These are phyloP conservation scores for Eurosta solidaginis DNA, from an alignment of 1,140 invertebrate genomes.

Conservation along the genomic window DNA sequence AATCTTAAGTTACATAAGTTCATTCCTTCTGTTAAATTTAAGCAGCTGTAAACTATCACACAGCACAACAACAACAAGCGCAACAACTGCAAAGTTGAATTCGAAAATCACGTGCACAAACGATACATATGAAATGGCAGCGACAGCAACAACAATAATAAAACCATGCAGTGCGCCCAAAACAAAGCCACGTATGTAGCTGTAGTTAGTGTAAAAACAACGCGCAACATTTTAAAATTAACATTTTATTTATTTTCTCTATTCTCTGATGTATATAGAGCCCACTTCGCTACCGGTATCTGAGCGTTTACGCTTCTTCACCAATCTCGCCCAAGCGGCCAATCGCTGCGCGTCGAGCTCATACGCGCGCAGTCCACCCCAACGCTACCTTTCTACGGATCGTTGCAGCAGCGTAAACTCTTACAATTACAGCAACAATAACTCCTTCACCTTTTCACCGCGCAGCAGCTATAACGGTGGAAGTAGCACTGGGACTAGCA, in stretches of 20 bases:
- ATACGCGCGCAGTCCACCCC: conserved; percentile 42
- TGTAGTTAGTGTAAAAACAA: background rate
- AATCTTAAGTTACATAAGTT: too few relatives aligned
- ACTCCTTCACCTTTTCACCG: conserved; percentile 32
- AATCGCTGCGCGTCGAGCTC: conserved; percentile 43
- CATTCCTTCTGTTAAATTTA: too few relatives aligned
- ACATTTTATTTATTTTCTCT: background rate
- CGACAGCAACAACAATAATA: conserved; percentile 31
- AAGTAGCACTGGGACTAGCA: conserved; percentile 40
- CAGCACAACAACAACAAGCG: conserved; percentile 2
- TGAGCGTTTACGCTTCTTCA: conserved; percentile 55
- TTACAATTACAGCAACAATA: background rate
- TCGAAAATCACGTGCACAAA: background rate
- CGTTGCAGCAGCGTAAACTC: conserved; percentile 24
- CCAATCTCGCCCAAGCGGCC: conserved; percentile 44
- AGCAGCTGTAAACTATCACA: too few relatives aligned
- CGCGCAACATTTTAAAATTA: background rate
- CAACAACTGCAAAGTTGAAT: background rate
- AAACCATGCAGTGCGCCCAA: conserved; percentile 19
- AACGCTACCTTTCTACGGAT: conserved; percentile 17
- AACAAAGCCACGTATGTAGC: conserved; percentile 32
- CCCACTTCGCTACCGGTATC: conserved; percentile 55
- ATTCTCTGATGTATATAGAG: conserved; percentile 36
- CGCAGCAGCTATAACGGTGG: conserved; percentile 33
- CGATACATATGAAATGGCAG: background rate